Percentiles rank a stretch among this genome's conserved stretches.
Evolutionary conservation across 1,140 invertebrate species (phyloP).

Genomic region (Tetramorium alpestre): DNA sequence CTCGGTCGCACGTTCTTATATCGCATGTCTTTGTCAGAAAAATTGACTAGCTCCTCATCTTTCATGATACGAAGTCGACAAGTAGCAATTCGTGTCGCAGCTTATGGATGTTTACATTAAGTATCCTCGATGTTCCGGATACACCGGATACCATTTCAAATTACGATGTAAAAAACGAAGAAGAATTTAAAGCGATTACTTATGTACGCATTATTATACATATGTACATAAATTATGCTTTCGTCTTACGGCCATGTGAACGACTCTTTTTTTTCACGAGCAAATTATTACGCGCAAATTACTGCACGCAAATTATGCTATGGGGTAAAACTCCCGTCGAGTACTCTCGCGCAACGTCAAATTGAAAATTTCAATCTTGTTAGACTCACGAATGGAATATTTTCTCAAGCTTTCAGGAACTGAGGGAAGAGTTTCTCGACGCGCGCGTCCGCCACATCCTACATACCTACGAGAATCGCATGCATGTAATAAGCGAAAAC

Average conservation of each 20-base stretch:
- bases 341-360: neutral
- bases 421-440: neutral
- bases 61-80: slow-evolving; percentile 22
- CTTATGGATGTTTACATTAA: slow-evolving; percentile 15
- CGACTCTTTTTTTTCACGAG: neutral
- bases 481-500: slow-evolving; percentile 72
- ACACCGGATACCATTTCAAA: neutral
- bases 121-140: neutral
- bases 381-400: slow-evolving; percentile 19
- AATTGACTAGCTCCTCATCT: slow-evolving; percentile 35
- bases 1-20: slow-evolving; percentile 64
- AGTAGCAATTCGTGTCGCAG: neutral
- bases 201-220: neutral
- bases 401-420: neutral
- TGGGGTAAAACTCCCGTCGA: neutral
- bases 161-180: neutral
- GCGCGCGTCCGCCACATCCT: neutral
- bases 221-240: neutral
- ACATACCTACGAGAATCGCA: slow-evolving; percentile 45
- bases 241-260: neutral
- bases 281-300: neutral
- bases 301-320: neutral
- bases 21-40: slow-evolving; percentile 23
- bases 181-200: neutral
- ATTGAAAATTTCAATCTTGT: slow-evolving; percentile 22